Evolutionary conservation across 2,113 vertebrate species (phyloP).

Genomic region (Rhabdomys dilectus): DNA sequence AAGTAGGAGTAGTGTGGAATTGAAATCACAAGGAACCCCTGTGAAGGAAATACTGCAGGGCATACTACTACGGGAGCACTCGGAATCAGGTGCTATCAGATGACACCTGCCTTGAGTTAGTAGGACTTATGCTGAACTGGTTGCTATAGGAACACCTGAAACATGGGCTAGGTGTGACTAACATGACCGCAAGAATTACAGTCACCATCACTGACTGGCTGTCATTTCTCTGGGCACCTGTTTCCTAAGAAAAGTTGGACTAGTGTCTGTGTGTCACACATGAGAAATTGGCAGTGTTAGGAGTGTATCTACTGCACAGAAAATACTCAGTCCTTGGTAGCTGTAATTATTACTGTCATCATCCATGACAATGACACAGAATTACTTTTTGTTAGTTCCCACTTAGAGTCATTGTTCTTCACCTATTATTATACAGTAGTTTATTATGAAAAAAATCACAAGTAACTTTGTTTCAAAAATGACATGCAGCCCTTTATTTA

Average conservation of each 20-base stretch:
- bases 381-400: background rate
- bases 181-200: too few relatives aligned
- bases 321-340: background rate
- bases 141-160: background rate
- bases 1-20: rapidly evolving
- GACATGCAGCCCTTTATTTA: background rate
- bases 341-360: background rate
- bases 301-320: background rate
- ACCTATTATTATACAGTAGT: background rate
- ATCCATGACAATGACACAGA: background rate
- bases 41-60: background rate
- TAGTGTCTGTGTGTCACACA: background rate
- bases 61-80: background rate
- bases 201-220: background rate
- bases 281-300: background rate
- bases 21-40: background rate
- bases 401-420: background rate
- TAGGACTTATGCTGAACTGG: background rate
- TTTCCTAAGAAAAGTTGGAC: background rate
- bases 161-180: background rate
- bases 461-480: constrained; percentile 39
- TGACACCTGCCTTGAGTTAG: background rate
- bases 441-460: background rate
- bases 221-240: background rate
- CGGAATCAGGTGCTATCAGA: background rate